Conservation (phyloP, 2,888 invertebrate species). For the Axea sp. region DNA sequence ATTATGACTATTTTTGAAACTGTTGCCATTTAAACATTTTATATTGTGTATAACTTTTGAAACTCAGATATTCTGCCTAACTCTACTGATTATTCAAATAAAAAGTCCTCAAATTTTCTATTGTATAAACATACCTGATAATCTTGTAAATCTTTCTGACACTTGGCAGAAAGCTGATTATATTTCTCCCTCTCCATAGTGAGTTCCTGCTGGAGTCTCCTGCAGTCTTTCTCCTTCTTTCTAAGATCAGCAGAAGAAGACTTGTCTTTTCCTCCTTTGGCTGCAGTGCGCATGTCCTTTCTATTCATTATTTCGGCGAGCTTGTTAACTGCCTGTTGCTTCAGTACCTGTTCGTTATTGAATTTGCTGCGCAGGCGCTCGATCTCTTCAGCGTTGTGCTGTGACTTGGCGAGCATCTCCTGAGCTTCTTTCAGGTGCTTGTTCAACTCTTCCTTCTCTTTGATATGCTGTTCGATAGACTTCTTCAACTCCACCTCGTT, state of each 20-base stretch:
- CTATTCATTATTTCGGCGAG: conserved; percentile 98
- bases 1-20: too few relatives aligned
- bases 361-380: conserved; percentile 90
- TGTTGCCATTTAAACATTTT: too few relatives aligned
- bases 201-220: conserved; percentile 95
- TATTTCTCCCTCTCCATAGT: conserved; percentile 97
- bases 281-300: conserved; percentile 87
- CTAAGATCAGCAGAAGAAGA: conserved; percentile 88
- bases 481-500: conserved; percentile 87
- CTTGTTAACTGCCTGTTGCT: conserved; percentile 97
- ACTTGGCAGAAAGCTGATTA: conserved; percentile 90
- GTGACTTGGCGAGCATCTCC: conserved; percentile 86
- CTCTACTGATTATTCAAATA: too few relatives aligned
- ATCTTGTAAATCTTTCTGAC: conserved; percentile 92
- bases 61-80: too few relatives aligned
- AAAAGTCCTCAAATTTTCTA: too few relatives aligned
- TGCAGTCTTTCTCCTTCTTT: conserved; percentile 96
- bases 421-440: conserved; percentile 88
- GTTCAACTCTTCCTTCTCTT: conserved; percentile 91
- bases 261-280: conserved; percentile 90
- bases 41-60: too few relatives aligned
- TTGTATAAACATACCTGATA: too few relatives aligned
- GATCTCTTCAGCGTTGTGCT: conserved; percentile 87
- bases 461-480: conserved; percentile 82
- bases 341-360: conserved; percentile 91